A percentile compares a stretch with the other conserved stretches of the same genome.
phyloP scores from a whole-genome alignment of 2,888 invertebrate species.

The Enoplolaimus lenunculus region DNA sequence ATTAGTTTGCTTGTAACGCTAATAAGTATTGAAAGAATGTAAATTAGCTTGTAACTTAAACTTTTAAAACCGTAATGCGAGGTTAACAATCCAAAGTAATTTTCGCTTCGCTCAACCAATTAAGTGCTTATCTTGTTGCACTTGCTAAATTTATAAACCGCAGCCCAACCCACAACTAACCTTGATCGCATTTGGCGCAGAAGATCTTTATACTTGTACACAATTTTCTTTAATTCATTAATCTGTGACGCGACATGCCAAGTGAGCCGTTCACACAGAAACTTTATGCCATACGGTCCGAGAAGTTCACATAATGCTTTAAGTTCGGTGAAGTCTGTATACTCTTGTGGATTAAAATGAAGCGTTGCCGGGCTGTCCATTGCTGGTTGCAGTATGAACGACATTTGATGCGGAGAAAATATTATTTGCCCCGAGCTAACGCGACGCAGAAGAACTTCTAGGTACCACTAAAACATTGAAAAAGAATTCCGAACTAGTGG shows the following conservation, averaged over 20 bases:
- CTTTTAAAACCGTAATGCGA: too few species aligned
- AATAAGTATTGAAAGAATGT: too few species aligned
- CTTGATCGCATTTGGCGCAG: slow-evolving; percentile 76
- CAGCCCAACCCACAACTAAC: background rate
- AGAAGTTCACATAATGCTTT: slow-evolving; percentile 85
- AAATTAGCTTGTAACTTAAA: too few species aligned
- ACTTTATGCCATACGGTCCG: slow-evolving; percentile 95
- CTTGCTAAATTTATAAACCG: background rate
- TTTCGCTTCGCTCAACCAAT: too few species aligned
- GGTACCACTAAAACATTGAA: slow-evolving; percentile 49
- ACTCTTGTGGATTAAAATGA: slow-evolving; percentile 93
- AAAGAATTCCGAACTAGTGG: too few species aligned
- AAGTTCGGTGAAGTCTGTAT: slow-evolving; percentile 86
- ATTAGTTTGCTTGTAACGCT: too few species aligned
- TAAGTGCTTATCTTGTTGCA: too few species aligned
- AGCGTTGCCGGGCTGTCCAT: slow-evolving; percentile 50
- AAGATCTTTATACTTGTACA: slow-evolving; percentile 78
- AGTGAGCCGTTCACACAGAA: slow-evolving; percentile 86
- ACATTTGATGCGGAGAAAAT: slow-evolving; percentile 83
- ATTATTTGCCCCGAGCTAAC: slow-evolving; percentile 88
- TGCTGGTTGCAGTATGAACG: slow-evolving; percentile 73
- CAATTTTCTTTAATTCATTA: slow-evolving; percentile 77
- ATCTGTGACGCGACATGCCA: slow-evolving; percentile 98
- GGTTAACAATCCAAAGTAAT: too few species aligned
- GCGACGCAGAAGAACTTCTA: slow-evolving; percentile 61